Evolutionary conservation across 2,888 invertebrate species (phyloP).

Genomic region (Trichacis sp.): DNA sequence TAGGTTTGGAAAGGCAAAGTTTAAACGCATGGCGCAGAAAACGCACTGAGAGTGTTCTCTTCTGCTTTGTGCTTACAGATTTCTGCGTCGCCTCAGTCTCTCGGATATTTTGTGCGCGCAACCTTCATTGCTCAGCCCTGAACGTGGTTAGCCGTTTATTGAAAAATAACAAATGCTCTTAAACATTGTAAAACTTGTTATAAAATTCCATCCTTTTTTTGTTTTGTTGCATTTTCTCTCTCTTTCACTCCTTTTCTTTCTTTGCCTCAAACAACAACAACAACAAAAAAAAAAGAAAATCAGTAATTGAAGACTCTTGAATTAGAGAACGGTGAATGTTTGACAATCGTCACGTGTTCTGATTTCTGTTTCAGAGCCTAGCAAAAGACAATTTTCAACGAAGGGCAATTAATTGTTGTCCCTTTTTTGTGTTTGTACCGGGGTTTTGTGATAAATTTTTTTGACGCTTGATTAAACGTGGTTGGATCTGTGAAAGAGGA

Average conservation of each 20-base stretch:
- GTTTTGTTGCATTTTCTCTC: not conserved
- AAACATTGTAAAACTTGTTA: constrained; percentile 33
- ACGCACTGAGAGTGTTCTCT: constrained; percentile 68
- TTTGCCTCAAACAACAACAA: no score
- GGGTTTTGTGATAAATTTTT: constrained; percentile 5
- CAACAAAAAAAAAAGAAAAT: constrained; percentile 38
- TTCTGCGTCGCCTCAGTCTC: constrained; percentile 67
- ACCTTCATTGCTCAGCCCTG: constrained; percentile 66
- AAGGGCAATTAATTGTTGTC: not conserved
- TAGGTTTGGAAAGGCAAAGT: constrained; percentile 66
- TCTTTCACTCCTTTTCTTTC: not conserved
- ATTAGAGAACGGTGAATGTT: constrained; percentile 44
- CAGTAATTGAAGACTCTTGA: constrained; percentile 34
- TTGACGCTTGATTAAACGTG: not conserved
- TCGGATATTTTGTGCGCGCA: constrained; percentile 66
- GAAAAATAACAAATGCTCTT: constrained; percentile 48
- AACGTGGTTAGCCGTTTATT: constrained; percentile 66
- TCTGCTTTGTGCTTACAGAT: constrained; percentile 70
- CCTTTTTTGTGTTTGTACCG: constrained; percentile 9
- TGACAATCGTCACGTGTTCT: constrained; percentile 64
- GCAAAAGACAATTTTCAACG: constrained; percentile 43
- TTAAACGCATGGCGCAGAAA: constrained; percentile 61
- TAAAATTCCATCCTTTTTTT: constrained; percentile 29
- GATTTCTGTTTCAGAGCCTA: constrained; percentile 69
- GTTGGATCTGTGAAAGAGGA: constrained; percentile 1